Evolutionary conservation across 1,140 invertebrate genomes (phyloP).

Genomic region (Conus ventricosus): DNA sequence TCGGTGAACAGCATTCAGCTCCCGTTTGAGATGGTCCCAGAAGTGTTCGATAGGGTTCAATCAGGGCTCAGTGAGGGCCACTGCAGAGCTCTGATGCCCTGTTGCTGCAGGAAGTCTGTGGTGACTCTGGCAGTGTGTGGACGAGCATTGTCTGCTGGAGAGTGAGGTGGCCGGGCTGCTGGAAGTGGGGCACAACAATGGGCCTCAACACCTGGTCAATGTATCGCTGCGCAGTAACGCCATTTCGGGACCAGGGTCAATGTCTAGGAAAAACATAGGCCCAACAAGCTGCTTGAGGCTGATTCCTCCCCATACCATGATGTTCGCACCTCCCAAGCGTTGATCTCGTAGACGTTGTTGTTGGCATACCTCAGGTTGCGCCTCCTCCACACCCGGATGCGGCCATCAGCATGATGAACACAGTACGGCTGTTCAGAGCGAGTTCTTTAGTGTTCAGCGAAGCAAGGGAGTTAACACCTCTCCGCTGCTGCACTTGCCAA

Average conservation of each 20-base stretch:
- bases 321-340: background rate
- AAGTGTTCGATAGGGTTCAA: constrained; percentile 1
- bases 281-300: constrained; percentile 22
- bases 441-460: no score
- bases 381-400: background rate
- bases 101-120: constrained; percentile 6
- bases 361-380: background rate
- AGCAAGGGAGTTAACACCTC: no score
- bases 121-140: background rate
- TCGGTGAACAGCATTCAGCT: constrained; percentile 5
- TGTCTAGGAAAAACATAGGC: constrained; percentile 17
- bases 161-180: background rate
- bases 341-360: background rate
- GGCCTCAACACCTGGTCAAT: constrained; percentile 1
- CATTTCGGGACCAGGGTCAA: background rate
- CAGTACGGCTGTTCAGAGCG: no score
- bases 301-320: constrained; percentile 29
- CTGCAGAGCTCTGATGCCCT: constrained; percentile 5
- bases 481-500: no score
- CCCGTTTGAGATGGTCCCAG: background rate
- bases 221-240: constrained; percentile 6
- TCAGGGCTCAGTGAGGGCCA: background rate
- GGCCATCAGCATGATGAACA: no score
- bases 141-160: constrained; percentile 6
- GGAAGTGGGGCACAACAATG: background rate